Evolutionary conservation across 2,113 vertebrate genomes (phyloP), one percentile per base, ranked within the genome.

Genomic region (Heterotis niloticus): DNA sequence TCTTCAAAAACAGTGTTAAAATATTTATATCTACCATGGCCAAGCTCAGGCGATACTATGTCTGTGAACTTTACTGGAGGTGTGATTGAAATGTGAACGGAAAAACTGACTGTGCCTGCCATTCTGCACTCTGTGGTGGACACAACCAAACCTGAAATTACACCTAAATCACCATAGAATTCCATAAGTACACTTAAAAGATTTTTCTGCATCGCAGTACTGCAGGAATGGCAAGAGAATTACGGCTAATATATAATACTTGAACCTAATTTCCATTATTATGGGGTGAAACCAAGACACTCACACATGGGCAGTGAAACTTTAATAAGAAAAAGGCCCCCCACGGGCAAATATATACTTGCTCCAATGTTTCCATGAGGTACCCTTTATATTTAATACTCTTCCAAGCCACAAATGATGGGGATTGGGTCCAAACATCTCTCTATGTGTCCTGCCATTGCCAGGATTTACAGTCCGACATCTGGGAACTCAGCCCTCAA

Each of bases 401-500:
- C 34, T 80, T 71, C 51, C 68, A 52, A 77, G 18, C 85, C 62
- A 84, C 81, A 76, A 75, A 80, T 59, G 54, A 0, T 64, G 83
- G 79, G 77, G 83, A 78, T 86, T 85, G 85, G 72, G 84, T 81
- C 81, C 57, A 12, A 26, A 16, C 29, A 71, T 75, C 73, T 76
- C 72, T 83, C 73, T 79, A 71, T 66, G 80, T 73, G 81, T 78
- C 75, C 79, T 80, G 81, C 79, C 68, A 69, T 78, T 79, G 79
- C 79, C 51, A 64, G 73, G 1, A 77, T 1, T 34, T 51, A 59
- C 54, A 75, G 62, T 34, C 70, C 70, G 64, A 82, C 70, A 62
- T 18, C 67, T 72, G 79, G 64, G 10, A 10, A n/a, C 5, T 26
- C 75, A 76, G 62, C 78, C 83, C 79, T 77, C n/a, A 78, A 85